Percentiles rank a stretch among this genome's conserved stretches.
Conservation (phyloP, 2,113 vertebrate genomes). For the Haemorhous mexicanus region DNA sequence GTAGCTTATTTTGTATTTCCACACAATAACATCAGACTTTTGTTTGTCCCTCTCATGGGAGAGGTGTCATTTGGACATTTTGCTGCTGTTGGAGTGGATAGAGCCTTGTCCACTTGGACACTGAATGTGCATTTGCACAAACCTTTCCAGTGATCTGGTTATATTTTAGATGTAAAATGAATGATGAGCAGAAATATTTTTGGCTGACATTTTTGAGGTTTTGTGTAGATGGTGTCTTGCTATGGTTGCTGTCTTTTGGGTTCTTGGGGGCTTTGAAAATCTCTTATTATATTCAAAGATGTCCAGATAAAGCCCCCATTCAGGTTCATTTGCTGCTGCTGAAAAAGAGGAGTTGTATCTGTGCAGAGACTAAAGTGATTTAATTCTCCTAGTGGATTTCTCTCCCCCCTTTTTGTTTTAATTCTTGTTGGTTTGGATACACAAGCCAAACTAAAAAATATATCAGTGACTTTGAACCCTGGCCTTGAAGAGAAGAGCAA, state of each 20-base stretch:
- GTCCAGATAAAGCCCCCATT: neutral
- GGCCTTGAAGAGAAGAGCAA: neutral
- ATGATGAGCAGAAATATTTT: neutral
- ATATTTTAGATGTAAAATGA: neutral
- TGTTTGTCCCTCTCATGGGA: neutral
- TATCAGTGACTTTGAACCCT: neutral
- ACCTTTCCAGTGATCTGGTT: neutral
- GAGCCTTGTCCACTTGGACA: neutral
- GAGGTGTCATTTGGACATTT: neutral
- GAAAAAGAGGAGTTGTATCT: neutral
- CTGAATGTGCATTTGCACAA: neutral
- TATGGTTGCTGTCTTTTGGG: neutral
- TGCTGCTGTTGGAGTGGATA: neutral
- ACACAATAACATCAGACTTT: neutral
- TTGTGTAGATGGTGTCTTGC: neutral
- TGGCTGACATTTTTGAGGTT: neutral
- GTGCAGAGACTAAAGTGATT: neutral
- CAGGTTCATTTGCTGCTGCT: neutral
- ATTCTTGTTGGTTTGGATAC: neutral
- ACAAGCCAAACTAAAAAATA: neutral
- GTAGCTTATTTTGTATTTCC: neutral
- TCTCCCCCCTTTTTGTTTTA: fast-evolving
- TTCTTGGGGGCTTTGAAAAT: neutral
- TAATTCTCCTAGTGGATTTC: neutral
- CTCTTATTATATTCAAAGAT: neutral